Base-by-base conservation (phyloP, 1,140 invertebrate genomes). In the Caerostris extrusa region DNA sequence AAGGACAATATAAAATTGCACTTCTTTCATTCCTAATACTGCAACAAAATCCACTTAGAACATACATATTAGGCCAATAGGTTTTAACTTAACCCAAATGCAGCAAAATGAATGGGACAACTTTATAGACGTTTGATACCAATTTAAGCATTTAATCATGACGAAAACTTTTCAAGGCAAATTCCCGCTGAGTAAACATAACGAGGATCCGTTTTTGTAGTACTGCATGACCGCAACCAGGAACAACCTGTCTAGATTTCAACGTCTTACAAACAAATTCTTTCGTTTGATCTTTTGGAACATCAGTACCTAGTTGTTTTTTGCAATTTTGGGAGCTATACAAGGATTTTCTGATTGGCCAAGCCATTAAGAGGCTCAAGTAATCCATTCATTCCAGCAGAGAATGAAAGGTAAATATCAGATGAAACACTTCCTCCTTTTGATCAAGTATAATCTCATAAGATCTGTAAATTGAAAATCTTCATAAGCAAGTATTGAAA, bases 1-100 rank as follows among this genome's bases (percentile, higher is more conserved):
- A 95, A 99, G 96, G 3, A 99, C 99, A 14, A 99, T 99, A 97
- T 99, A 99, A 96, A 98, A 99, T 96, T 98, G 99, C 98, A 99
- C 99, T 96, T 99, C 99, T 95, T 97, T 99, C 97, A 99, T 97
- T 95, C 98, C 98, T 95, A 98, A 99, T 34, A 34, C 6, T n/a
- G 1, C 14, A 71, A 71, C 67, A 71, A 34, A 71, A 71, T 89
- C 97, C 97, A 95, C 96, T 97, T 95, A 97, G 97, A 58, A 97
- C 97, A 95, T 97, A 97, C 69, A 97, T 97, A 95, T 97, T 97
- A 17, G 97, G 97, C 97, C 97, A 97, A 19, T 97, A 97, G 95
- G 97, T 97, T 95, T 97, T 97, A 6, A 97, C 97, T 95, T 97
- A 97, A 86, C 97, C 97, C 81, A 97, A 96, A 94, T 97, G 96